Evolutionary conservation across 2,888 invertebrate species (phyloP).

Genomic region (Andricus quercusramuli): DNA sequence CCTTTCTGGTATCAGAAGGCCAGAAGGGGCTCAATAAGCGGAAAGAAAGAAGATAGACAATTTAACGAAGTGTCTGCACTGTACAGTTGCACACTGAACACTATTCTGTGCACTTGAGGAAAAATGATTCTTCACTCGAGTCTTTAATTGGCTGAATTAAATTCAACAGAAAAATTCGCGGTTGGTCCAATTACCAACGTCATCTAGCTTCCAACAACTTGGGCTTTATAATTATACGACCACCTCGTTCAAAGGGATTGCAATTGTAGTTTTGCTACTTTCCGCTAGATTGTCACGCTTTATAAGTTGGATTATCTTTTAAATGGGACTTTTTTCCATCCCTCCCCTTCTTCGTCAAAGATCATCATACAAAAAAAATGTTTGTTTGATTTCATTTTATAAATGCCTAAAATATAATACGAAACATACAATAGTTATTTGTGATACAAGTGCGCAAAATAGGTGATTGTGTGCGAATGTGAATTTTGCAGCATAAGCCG

Average conservation of each 20-base stretch:
- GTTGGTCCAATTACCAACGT: not conserved
- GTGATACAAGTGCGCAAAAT: too few species aligned
- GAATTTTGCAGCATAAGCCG: too few species aligned
- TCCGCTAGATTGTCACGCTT: not conserved
- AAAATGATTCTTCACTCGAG: not conserved
- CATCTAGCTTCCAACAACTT: not conserved
- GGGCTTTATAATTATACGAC: not conserved
- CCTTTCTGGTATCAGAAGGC: constrained; percentile 21
- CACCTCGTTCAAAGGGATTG: too few species aligned
- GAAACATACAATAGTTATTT: too few species aligned
- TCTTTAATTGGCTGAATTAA: constrained; percentile 8
- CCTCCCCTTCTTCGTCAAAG: not conserved
- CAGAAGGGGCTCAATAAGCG: not conserved
- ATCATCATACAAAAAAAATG: too few species aligned
- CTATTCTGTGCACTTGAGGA: constrained; percentile 4
- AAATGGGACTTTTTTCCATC: not conserved
- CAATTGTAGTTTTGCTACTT: too few species aligned
- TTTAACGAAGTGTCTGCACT: not conserved
- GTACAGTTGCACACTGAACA: not conserved
- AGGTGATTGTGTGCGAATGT: too few species aligned
- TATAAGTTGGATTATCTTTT: not conserved
- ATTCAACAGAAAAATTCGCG: not conserved
- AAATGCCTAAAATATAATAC: too few species aligned
- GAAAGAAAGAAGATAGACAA: constrained; percentile 23
- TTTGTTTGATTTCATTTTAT: too few species aligned